These are phyloP conservation scores for Cephus cinctus DNA, from an alignment of 1,140 invertebrate species.

Conservation along the genomic window DNA sequence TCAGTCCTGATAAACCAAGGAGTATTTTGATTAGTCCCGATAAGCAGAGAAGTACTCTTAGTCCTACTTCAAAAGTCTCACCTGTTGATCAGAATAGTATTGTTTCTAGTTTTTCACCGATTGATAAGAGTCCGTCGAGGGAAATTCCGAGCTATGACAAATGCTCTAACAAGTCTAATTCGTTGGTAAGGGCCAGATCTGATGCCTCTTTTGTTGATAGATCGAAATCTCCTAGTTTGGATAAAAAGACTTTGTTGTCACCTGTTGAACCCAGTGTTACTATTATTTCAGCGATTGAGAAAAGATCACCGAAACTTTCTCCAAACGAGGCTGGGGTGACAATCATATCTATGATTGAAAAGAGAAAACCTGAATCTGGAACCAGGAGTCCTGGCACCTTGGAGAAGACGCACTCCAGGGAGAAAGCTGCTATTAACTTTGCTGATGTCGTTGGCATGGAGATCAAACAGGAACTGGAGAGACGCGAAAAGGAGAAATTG, in stretches of 20 bases:
- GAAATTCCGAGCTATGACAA: slow-evolving; percentile 22
- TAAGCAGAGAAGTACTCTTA: slow-evolving; percentile 37
- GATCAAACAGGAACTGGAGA: slow-evolving; percentile 44
- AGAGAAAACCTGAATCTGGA: slow-evolving; percentile 35
- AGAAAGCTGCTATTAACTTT: slow-evolving; percentile 35
- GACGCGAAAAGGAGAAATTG: slow-evolving; percentile 35
- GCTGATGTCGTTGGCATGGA: slow-evolving; percentile 45
- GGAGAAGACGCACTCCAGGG: slow-evolving; percentile 23
- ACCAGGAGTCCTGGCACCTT: slow-evolving; percentile 11
- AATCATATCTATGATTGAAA: slow-evolving; percentile 42
- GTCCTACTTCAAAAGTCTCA: slow-evolving; percentile 44
- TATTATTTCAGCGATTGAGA: slow-evolving; percentile 39
- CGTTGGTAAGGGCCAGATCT: slow-evolving; percentile 37
- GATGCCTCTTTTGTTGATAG: slow-evolving; percentile 29
- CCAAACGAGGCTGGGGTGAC: slow-evolving; percentile 42
- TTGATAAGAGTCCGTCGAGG: slow-evolving; percentile 37
- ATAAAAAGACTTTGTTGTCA: slow-evolving; percentile 38
- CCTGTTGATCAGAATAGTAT: slow-evolving; percentile 39
- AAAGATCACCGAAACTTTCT: slow-evolving; percentile 15
- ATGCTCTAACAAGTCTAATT: slow-evolving; percentile 33
- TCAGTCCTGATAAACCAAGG: slow-evolving; percentile 42
- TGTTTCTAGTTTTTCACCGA: slow-evolving; percentile 29
- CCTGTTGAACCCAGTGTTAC: slow-evolving; percentile 42
- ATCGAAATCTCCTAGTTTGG: slow-evolving; percentile 37
- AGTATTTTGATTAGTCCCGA: slow-evolving; percentile 39